Evolutionary conservation across 1,140 invertebrate species (phyloP), one percentile per base, ranked within the genome.

Genomic region (Hetaerina americana): DNA sequence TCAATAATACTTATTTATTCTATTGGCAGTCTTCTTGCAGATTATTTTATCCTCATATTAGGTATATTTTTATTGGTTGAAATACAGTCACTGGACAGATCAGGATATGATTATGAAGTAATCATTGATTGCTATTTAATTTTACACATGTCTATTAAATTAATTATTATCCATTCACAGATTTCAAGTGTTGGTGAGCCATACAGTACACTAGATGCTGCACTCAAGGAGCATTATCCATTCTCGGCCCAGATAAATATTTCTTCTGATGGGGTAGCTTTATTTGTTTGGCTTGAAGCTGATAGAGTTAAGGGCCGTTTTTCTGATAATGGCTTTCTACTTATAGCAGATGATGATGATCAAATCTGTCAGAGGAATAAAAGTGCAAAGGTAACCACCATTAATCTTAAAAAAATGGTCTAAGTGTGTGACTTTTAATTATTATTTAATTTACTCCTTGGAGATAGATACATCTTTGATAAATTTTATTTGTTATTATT

Each of bases 271-370:
- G 77, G 78, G 10, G 80, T 87, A 70, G 85, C 86, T 29, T 79
- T 85, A n/a, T 91, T 90, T 77, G 85, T 89, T 0, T 89, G 87
- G 86, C 72, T 90, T 5, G 87, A 89, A 72, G 75, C 81, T 0
- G 75, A 75, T 15, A 77, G 78, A 24, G 76, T 79, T 69, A 71
- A 74, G 49, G 88, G 87, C 3, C 78, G 77, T 70, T 90, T 90
- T 78, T 87, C 85, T 5, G 83, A 87, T 75, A 90, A 90, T 81
- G 89, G 88, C 5, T 90, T 90, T 75, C 75, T 68, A 6, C 12
- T 68, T 18, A 24, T 25, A 57, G 40, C 40, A 3, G 22, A 12
- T 18, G 40, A 57, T 18, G 40, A 2, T 57, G 40, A 57, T 10
- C 40, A 12, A 3, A 57, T 57, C 3, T 57, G 40, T n/a, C 15